Evolutionary conservation across 2,113 vertebrate species (phyloP), one percentile per base, ranked within the genome.

Genomic region (Lucifuga dentata): DNA sequence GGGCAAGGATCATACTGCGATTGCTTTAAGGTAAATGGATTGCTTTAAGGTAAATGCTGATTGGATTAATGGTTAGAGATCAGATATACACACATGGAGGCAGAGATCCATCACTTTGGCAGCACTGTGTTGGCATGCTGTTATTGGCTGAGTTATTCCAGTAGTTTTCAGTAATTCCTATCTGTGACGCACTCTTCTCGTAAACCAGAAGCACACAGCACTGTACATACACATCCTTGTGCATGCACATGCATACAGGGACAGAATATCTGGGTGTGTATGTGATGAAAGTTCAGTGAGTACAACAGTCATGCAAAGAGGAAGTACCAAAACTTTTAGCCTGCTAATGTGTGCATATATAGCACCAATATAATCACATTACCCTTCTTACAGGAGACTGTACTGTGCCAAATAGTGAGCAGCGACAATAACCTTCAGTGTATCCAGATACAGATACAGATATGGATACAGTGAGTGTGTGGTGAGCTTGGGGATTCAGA

Each of bases 11-110:
- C 35, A 69, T 41, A 44, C 59, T 55, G 41, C 58, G 58, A 73
- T 60, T 85, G 61, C 60, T 80, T 51, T 51, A 58, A 62, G 35
- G 73, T 24, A 48, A 68, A 69, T 17, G 61, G 58, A 73, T 60
- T 85, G 61, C 60, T 80, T 51, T 51, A 58, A 62, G 35, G 73
- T 24, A 48, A 68, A 69, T 17, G 15, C 36, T 73, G 50, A 80
- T 67, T 73, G 62, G 61, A 76, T 83, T 60, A 68, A 67, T 51
- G 44, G 38, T 23, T 26, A 15, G 23, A 65, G 70, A 32, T 17
- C 11, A 43, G 49, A 79, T 26, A 35, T 33, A 61, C 48, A 53
- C 46, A 57, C n/a, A 62, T 39, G 50, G 38, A 66, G 41, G 33
- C 12, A 45, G 35, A 29, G 11, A 45, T 32, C n/a, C 53, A 29